Evolutionary conservation across 2,888 invertebrate genomes (phyloP).

Genomic region (Panzeria rudis): DNA sequence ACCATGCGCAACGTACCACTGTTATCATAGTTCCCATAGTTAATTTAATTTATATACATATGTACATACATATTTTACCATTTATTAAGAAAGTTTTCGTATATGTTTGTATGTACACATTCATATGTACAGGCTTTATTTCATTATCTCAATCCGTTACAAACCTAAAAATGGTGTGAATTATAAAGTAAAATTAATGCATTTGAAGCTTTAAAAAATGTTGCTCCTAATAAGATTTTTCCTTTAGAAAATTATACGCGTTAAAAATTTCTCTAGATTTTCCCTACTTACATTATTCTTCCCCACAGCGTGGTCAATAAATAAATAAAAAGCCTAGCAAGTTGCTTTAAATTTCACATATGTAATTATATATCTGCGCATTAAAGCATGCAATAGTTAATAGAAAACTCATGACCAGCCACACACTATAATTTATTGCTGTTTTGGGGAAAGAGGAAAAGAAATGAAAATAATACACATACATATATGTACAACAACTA

Average conservation of each 20-base stretch:
- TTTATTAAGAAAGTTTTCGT: no score
- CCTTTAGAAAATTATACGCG: background rate
- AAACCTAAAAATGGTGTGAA: no score
- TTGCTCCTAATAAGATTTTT: background rate
- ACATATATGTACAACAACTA: slow-evolving; percentile 14
- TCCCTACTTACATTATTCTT: background rate
- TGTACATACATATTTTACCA: no score
- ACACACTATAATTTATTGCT: slow-evolving; percentile 52
- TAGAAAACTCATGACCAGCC: slow-evolving; percentile 51
- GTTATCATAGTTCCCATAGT: no score
- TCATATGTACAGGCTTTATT: no score
- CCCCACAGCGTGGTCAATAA: no score
- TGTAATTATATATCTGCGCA: slow-evolving; percentile 34
- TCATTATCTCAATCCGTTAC: no score
- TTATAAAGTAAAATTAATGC: no score
- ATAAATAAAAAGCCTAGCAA: background rate
- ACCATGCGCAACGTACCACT: no score
- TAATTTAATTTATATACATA: no score
- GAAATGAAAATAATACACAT: slow-evolving; percentile 4
- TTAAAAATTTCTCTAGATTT: background rate
- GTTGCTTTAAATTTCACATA: slow-evolving; percentile 31
- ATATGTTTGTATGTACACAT: no score
- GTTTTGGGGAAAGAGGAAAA: background rate
- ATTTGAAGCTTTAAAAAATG: no score
- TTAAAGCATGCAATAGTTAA: slow-evolving; percentile 41